Evolutionary conservation across 1,140 invertebrate species (phyloP).

Genomic region (Anadara kagoshimensis): DNA sequence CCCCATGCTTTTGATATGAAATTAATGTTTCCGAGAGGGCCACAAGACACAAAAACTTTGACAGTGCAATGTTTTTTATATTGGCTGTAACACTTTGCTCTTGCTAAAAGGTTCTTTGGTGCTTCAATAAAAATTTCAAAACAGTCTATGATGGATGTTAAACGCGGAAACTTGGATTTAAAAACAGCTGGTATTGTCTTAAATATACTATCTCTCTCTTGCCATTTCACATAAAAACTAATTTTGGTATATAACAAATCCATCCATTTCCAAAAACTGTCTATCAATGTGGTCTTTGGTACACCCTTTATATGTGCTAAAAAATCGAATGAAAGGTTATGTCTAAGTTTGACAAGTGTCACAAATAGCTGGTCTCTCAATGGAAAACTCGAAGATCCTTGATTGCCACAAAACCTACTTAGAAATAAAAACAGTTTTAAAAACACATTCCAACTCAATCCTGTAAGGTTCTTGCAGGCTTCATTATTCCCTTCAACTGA

Average conservation of each 20-base stretch:
- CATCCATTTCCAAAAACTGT: slow-evolving; percentile 44
- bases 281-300: slow-evolving; percentile 11
- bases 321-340: slow-evolving; percentile 26
- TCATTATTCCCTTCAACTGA: too few species aligned
- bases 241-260: slow-evolving; percentile 27
- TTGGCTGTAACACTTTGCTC: slow-evolving; percentile 32
- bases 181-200: slow-evolving; percentile 30
- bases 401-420: too few species aligned
- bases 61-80: slow-evolving; percentile 48
- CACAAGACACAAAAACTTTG: slow-evolving; percentile 45
- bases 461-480: too few species aligned
- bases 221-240: slow-evolving; percentile 35
- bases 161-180: slow-evolving; percentile 33
- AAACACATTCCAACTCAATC: too few species aligned
- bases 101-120: slow-evolving; percentile 36
- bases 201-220: slow-evolving; percentile 28
- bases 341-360: too few species aligned
- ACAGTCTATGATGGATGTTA: slow-evolving; percentile 47
- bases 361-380: too few species aligned
- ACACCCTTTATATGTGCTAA: slow-evolving; percentile 11
- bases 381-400: too few species aligned
- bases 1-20: slow-evolving; percentile 47
- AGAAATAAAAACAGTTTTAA: too few species aligned
- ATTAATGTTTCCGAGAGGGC: slow-evolving; percentile 35
- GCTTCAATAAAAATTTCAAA: slow-evolving; percentile 53